Conservation (phyloP, 2,888 invertebrate genomes). For the Aquatica leii region DNA sequence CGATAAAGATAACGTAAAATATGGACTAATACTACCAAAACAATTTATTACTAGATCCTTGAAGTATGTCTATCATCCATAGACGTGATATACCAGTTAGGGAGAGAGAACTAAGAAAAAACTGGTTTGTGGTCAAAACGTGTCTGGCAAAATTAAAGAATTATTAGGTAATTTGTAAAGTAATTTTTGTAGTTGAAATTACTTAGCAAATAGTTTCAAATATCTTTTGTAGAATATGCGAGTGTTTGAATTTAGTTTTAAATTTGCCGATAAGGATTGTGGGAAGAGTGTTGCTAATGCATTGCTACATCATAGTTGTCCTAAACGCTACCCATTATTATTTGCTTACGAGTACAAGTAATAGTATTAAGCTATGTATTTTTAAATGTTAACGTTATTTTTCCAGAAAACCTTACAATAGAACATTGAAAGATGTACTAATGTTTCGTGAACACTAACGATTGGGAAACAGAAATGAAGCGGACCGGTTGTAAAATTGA, state of each 20-base stretch:
- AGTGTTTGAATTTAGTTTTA: slow-evolving; percentile 87
- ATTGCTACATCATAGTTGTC: slow-evolving; percentile 86
- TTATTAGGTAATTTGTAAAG: slow-evolving; percentile 84
- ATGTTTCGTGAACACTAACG: slow-evolving; percentile 65
- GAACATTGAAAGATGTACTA: slow-evolving; percentile 61
- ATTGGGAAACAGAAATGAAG: slow-evolving; percentile 78
- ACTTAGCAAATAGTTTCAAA: too few species aligned
- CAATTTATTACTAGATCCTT: slow-evolving; percentile 71
- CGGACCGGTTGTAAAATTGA: slow-evolving; percentile 71
- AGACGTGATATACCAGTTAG: slow-evolving; percentile 71
- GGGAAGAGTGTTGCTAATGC: slow-evolving; percentile 84
- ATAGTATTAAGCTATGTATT: slow-evolving; percentile 26
- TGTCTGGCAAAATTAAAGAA: slow-evolving; percentile 78
- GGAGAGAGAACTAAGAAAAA: slow-evolving; percentile 70
- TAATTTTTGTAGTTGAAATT: slow-evolving; percentile 56
- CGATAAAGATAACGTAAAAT: slow-evolving; percentile 63
- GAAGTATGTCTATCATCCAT: slow-evolving; percentile 84
- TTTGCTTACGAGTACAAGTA: slow-evolving; percentile 88
- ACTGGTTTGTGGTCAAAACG: slow-evolving; percentile 70
- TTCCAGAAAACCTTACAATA: slow-evolving; percentile 64
- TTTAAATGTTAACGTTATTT: too few species aligned
- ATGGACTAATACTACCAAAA: slow-evolving; percentile 62
- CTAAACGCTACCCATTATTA: slow-evolving; percentile 82
- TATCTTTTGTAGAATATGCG: slow-evolving; percentile 81
- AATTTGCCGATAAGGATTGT: slow-evolving; percentile 80